phyloP scores from a whole-genome alignment of 2,888 invertebrate species.

The Coleophora flavipennella region DNA sequence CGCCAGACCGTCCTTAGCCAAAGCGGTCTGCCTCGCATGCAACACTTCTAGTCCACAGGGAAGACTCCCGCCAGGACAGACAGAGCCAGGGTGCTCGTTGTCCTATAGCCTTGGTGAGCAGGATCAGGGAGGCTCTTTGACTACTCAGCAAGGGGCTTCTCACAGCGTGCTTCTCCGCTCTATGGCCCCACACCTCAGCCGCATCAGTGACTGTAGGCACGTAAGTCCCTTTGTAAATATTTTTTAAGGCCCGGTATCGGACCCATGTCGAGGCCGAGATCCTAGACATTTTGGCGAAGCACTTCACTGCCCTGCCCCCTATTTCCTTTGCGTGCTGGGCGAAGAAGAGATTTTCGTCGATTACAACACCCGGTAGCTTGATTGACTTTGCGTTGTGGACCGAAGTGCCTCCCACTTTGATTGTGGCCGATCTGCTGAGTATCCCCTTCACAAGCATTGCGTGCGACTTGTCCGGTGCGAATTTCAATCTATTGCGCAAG shows the following conservation, averaged over 20 bases:
- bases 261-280: conserved; percentile 17
- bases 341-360: no score
- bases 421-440: background rate
- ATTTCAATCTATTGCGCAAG: no score
- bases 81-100: no score
- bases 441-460: conserved; percentile 4
- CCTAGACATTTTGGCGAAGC: conserved; percentile 12
- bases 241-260: conserved; percentile 9
- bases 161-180: conserved; percentile 8
- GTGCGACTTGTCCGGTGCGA: no score
- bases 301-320: conserved; percentile 9
- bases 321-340: conserved; percentile 6
- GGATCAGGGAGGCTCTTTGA: no score
- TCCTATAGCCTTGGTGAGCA: no score
- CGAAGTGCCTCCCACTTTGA: background rate
- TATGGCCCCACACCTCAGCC: conserved; percentile 11
- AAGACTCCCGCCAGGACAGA: no score
- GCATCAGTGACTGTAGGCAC: no score
- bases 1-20: no score
- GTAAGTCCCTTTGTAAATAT: conserved; percentile 14
- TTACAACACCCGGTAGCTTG: background rate
- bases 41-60: no score
- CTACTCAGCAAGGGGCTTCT: conserved; percentile 12
- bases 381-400: background rate
- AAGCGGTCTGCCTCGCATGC: no score